Base-by-base conservation (phyloP, 1,140 invertebrate genomes). In the Drosophila carrolli region DNA sequence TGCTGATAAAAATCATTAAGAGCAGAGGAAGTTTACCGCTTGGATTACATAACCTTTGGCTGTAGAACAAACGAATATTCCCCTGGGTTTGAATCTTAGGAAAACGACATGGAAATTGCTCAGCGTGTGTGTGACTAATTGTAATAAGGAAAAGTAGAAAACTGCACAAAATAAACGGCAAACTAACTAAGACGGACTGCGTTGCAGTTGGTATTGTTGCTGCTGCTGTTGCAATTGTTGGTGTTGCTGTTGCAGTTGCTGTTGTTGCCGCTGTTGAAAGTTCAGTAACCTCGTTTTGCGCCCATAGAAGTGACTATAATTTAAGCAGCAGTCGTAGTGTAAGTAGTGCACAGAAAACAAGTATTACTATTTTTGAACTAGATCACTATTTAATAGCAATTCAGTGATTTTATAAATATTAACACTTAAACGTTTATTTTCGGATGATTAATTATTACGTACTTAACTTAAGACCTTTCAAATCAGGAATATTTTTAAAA, bases 221-320 rank as follows among this genome's bases (percentile, higher is more conserved):
- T 43, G 19, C 23, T 65, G 63, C 51, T 67, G 47, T 35, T 35
- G 29, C 19, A 19, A 7, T n/a, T 40, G 19, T 6, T 48, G 10
- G 16, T 37, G 40, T 23, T 54, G 54, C 32, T n/a, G 63, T 56
- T 67, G 32, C 16, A 13, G 35, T 38, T 46, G 57, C 35, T 50
- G 51, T 16, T 66, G 55, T 19, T 61, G 29, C 29, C 40, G 65
- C 23, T 53, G 61, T 50, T 61, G 46, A 46, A 47, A 78, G 82
- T 81, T 86, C 82, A 86, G 13, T 81, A 56, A 81, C 74, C 82
- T 70, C 60, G 46, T 40, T 58, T 71, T 70, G 65, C 59, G 70
- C 44, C 63, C 80, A 83, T 60, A 66, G 38, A 66, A 83, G 65
- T 82, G 75, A 55, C 62, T 59, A 58, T 40, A 53, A 75, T 56